phyloP scores from a whole-genome alignment of 1,140 invertebrate species.

The Teleogryllus occipitalis region DNA sequence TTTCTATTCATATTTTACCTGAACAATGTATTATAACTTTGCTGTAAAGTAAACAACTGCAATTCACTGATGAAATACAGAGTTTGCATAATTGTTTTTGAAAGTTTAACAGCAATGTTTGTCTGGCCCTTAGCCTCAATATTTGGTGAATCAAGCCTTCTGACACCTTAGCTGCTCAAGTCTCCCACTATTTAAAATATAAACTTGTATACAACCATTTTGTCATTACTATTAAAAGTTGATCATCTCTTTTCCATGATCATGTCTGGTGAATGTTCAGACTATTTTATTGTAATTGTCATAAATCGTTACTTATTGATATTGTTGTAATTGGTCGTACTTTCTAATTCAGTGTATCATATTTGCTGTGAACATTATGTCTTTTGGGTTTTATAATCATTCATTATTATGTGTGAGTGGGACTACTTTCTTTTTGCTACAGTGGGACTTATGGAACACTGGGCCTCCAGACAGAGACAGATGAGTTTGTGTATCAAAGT shows the following conservation, averaged over 20 bases:
- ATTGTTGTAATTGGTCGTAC: background rate
- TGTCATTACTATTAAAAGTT: background rate
- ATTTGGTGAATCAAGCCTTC: background rate
- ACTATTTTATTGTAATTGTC: conserved; percentile 2
- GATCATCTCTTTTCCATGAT: background rate
- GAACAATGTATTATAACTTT: background rate
- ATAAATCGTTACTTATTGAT: background rate
- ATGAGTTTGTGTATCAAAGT: background rate
- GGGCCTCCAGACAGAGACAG: background rate
- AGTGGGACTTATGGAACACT: background rate
- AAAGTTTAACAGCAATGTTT: background rate
- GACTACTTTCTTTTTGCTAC: background rate
- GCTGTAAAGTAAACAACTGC: background rate
- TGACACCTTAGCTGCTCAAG: conserved; percentile 3
- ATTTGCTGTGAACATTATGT: conserved; percentile 1
- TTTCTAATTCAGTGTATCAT: background rate
- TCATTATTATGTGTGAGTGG: background rate
- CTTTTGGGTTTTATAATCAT: background rate
- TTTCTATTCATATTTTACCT: background rate
- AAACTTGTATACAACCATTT: background rate
- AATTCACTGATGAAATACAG: background rate
- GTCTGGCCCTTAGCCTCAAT: background rate
- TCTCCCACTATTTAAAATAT: conserved; percentile 1
- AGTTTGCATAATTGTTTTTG: background rate
- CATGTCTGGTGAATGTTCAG: background rate